Evolutionary conservation across 2,888 invertebrate genomes (phyloP).

Genomic region (Dicranocentrus wangi): DNA sequence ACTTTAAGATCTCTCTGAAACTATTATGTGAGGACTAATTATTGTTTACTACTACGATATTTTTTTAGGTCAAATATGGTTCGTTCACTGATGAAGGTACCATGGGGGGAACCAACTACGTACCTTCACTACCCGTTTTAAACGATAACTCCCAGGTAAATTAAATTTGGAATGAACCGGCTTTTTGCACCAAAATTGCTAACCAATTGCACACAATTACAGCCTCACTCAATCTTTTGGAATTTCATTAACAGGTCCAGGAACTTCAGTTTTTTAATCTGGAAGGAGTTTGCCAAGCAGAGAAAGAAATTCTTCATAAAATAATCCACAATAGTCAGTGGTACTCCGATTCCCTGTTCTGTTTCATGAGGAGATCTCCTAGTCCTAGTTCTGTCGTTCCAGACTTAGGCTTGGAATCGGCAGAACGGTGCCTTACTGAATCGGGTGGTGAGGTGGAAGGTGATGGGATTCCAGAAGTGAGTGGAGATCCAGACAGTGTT

Average conservation of each 20-base stretch:
- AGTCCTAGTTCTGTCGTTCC: slow-evolving; percentile 41
- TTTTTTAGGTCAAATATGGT: slow-evolving; percentile 46
- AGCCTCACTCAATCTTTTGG: no score
- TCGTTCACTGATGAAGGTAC: slow-evolving; percentile 45
- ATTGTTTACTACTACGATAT: not conserved
- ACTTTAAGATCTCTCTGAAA: no score
- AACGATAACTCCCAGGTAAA: slow-evolving; percentile 57
- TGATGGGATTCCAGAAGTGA: slow-evolving; percentile 60
- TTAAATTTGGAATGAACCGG: not conserved
- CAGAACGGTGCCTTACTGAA: slow-evolving; percentile 64
- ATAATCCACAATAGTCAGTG: slow-evolving; percentile 75
- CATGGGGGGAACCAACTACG: slow-evolving; percentile 15
- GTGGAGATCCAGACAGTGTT: slow-evolving; percentile 54
- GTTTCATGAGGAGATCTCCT: slow-evolving; percentile 57
- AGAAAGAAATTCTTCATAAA: slow-evolving; percentile 80
- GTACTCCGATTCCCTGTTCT: slow-evolving; percentile 62
- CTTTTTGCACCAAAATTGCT: not conserved
- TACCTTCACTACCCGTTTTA: slow-evolving; percentile 44
- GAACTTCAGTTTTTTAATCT: slow-evolving; percentile 85
- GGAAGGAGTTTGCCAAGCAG: slow-evolving; percentile 82
- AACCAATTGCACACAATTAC: no score
- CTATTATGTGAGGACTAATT: not conserved
- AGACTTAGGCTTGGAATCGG: slow-evolving; percentile 44
- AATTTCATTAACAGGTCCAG: slow-evolving; percentile 75
- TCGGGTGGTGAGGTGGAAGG: slow-evolving; percentile 33